These are phyloP conservation scores for Flexamia atlantica DNA, from an alignment of 2,888 invertebrate genomes.

Conservation along the genomic window DNA sequence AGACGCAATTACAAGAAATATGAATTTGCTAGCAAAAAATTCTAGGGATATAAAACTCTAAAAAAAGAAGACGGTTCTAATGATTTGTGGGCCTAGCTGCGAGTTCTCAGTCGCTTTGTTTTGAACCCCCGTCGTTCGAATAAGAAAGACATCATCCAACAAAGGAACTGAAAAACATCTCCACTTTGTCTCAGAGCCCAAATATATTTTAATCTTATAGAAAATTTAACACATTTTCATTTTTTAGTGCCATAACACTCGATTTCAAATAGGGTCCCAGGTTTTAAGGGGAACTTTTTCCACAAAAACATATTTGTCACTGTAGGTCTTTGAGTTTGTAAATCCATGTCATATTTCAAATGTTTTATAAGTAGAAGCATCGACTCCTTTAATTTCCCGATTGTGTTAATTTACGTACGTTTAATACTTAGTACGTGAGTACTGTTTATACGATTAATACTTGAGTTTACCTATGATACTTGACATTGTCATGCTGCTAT, in stretches of 20 bases:
- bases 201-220: not conserved
- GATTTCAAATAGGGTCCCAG: not conserved
- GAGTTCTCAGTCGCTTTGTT: not conserved
- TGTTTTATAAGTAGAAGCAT: too few relatives aligned
- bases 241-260: not conserved
- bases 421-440: too few relatives aligned
- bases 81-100: not conserved
- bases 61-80: not conserved
- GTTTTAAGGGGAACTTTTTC: not conserved
- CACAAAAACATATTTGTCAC: not conserved
- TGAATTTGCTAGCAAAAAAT: too few relatives aligned
- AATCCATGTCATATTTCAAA: too few relatives aligned
- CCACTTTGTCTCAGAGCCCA: not conserved
- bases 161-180: not conserved
- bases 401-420: too few relatives aligned
- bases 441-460: too few relatives aligned
- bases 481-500: too few relatives aligned
- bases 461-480: too few relatives aligned
- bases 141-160: slow-evolving; percentile 9
- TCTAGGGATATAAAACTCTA: not conserved
- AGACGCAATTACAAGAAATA: too few relatives aligned
- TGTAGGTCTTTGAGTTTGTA: too few relatives aligned
- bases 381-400: too few relatives aligned
- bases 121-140: slow-evolving; percentile 2
- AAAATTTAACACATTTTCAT: not conserved